Evolutionary conservation across 1,140 invertebrate species (phyloP), one percentile per base, ranked within the genome.

Genomic region (Coenobita brevimanus): DNA sequence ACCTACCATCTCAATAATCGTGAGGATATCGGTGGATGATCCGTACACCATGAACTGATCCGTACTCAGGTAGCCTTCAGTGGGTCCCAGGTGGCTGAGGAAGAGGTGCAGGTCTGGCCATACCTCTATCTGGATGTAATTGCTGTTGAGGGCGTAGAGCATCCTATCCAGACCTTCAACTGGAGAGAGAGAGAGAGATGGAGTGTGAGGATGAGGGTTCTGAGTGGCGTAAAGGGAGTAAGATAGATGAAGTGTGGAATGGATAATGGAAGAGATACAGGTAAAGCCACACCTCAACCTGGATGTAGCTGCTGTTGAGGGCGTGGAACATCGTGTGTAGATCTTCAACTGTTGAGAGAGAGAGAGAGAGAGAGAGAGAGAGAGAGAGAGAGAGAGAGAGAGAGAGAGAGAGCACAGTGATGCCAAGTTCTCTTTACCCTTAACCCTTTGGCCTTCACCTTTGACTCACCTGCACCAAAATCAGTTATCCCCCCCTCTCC

Each of bases 1-100:
- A 36, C 81, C 33, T 1, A 83, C 83, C 73, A 60, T 10, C 8
- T 33, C 36, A 41, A 86, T 67, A 15, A 86, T 78, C 38, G 33
- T 33, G 15, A 86, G 24, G 10, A 78, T 43, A 27, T 86, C 83
- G 4, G 10, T 1, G 10, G 83, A 86, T 13, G 83, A 41, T 3
- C 83, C 83, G 36, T 86, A 86, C 21, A 86, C 83, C 36, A 86
- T 60, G 54, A 86, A 86, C 38, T 86, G 83, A 54, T 86, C 83
- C 13, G 71, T 67, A 24, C 83, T 86, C 2, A 86, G 75, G 73
- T 86, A 86, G 17, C 83, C 83, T 50, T 86, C 83, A 0, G 83
- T 86, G 3, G 73, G 73, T 8, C 73, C 83, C 13, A 86, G 57
- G 41, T 86, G 73, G 3, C 38, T 41, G 21, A 86, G 83, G 24